phyloP scores from a whole-genome alignment of 1,140 invertebrate genomes.

The Reticulitermes speratus region DNA sequence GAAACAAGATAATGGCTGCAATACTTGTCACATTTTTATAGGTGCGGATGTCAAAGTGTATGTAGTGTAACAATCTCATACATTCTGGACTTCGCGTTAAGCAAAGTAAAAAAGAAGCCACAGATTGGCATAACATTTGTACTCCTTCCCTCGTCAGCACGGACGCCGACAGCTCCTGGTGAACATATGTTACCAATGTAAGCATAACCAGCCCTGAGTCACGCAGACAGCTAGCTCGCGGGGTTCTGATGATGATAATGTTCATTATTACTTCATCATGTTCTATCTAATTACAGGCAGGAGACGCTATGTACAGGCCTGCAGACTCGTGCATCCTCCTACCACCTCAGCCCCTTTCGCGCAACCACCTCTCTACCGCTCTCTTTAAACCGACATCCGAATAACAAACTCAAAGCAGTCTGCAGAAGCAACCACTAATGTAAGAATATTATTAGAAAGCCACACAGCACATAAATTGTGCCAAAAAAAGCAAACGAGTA shows the following conservation, averaged over 20 bases:
- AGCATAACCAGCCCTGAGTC: background rate
- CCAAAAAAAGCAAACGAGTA: background rate
- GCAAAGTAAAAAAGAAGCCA: too few relatives aligned
- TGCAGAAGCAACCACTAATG: background rate
- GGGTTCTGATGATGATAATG: background rate
- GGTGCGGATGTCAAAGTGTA: too few relatives aligned
- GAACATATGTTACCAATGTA: background rate
- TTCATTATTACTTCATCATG: background rate
- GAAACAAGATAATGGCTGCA: too few relatives aligned
- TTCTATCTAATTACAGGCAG: slow-evolving; percentile 8
- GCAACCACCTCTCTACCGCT: background rate
- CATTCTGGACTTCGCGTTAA: too few relatives aligned
- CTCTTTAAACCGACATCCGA: background rate
- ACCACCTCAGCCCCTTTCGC: background rate
- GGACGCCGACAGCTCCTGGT: background rate
- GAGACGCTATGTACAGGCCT: background rate
- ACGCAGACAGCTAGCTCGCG: background rate
- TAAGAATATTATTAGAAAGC: slow-evolving; percentile 15
- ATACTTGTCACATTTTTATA: too few relatives aligned
- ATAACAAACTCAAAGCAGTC: background rate
- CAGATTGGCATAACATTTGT: too few relatives aligned
- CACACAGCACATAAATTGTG: background rate
- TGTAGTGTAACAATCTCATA: too few relatives aligned
- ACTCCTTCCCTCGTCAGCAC: too few relatives aligned
- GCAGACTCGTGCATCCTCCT: background rate